These are phyloP conservation scores for Merodon equestris DNA, from an alignment of 2,888 invertebrate genomes.

Conservation along the genomic window DNA sequence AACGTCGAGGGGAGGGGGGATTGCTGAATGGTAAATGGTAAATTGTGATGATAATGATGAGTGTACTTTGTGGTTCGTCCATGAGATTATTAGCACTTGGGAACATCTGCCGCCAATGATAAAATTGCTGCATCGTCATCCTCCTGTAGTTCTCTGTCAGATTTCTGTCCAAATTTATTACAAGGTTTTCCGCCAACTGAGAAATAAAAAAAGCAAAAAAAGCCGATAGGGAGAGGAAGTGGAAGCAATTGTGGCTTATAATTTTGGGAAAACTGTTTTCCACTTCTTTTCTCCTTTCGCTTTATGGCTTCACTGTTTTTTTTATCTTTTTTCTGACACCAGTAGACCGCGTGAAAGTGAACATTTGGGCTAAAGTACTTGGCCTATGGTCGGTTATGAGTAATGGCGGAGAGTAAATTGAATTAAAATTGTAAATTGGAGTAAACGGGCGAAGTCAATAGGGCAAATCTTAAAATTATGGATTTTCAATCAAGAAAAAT, in stretches of 20 bases:
- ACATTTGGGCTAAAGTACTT: constrained; percentile 60
- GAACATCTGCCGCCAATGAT: constrained; percentile 69
- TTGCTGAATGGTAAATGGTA: too few relatives aligned
- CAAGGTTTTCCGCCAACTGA: constrained; percentile 50
- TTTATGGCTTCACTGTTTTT: constrained; percentile 27
- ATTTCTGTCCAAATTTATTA: constrained; percentile 62
- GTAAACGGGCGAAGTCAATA: too few relatives aligned
- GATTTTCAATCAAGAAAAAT: too few relatives aligned
- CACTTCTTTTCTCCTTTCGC: neutral
- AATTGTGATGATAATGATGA: constrained; percentile 52
- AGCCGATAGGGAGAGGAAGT: constrained; percentile 13
- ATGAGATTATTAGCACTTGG: constrained; percentile 70
- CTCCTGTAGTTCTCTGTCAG: constrained; percentile 54
- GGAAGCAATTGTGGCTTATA: constrained; percentile 40
- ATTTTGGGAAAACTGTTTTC: too few relatives aligned
- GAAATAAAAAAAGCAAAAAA: constrained; percentile 18
- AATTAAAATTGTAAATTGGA: too few relatives aligned
- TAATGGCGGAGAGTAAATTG: too few relatives aligned
- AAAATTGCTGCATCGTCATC: constrained; percentile 65
- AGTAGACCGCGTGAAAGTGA: constrained; percentile 42
- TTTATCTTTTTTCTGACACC: constrained; percentile 22
- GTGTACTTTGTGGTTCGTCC: constrained; percentile 67
- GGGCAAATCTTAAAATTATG: too few relatives aligned
- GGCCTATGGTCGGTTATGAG: neutral
- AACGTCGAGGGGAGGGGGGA: constrained; percentile 11